Evolutionary conservation across 2,888 invertebrate genomes (phyloP), one percentile per base, ranked within the genome.

Genomic region (Acrobasis repandana): DNA sequence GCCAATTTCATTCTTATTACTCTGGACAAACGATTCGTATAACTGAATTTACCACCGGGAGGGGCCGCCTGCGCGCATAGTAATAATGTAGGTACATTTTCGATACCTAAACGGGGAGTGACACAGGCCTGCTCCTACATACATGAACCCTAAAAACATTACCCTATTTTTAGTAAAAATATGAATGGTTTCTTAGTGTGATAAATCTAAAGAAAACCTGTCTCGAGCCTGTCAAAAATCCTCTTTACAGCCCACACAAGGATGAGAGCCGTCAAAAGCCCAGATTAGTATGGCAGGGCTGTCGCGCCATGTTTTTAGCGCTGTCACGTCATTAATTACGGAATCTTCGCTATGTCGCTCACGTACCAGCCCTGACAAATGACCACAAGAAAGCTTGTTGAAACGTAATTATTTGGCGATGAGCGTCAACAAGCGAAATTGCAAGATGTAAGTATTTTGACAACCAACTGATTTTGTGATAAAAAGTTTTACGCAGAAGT

Each of bases 281-380:
- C 18, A 65, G 67, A 66, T 67, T 72, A 72, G 54, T 56, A 56
- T 47, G 65, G 58, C 51, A 46, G 56, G 56, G 64, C 61, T 63
- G 64, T 64, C 61, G 58, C 61, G 65, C n/a, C 56, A 47, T 56
- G 56, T 56, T 67, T 65, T 66, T 54, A 52, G 63, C 63, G 62
- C 61, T 66, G 70, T 67, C 64, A 54, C 52, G 69, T 63, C 76
- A 74, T 77, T 77, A 77, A 76, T 77, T 74, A 75, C 65, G 59
- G 64, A 62, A 61, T 65, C 18, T 61, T 62, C 63, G 66, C 56
- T 61, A 74, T 67, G 68, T 76, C 57, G 56, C 68, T 68, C 78
- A 78, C 77, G 79, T 71, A 61, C 62, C 18, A 14, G 47, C 60
- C 49, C 68, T 78, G 78, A 77, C 74, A 74, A 76, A 77, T 76